These are phyloP conservation scores for Drosophila greeni DNA, from an alignment of 2,888 invertebrate genomes.

Conservation along the genomic window DNA sequence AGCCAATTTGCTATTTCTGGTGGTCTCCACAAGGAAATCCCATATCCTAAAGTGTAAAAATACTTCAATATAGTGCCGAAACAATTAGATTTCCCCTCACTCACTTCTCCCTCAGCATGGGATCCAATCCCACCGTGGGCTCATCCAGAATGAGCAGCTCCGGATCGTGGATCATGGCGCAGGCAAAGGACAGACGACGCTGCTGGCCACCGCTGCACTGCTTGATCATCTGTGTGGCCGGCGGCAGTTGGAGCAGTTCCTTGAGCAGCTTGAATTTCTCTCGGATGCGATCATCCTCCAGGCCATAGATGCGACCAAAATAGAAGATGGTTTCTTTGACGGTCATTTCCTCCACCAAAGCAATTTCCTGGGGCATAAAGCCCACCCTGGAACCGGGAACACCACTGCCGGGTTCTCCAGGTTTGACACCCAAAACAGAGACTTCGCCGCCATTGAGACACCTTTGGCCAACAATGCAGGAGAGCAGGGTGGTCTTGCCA, in stretches of 20 bases:
- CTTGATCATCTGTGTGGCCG: constrained; percentile 83
- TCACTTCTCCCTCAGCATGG: constrained; percentile 89
- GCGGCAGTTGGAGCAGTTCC: constrained; percentile 87
- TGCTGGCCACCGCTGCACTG: constrained; percentile 93
- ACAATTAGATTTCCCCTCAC: not conserved
- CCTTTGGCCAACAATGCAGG: constrained; percentile 89
- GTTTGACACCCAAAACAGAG: constrained; percentile 86
- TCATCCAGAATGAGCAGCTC: constrained; percentile 94
- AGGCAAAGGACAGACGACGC: constrained; percentile 91
- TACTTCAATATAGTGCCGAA: not conserved
- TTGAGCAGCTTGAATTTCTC: constrained; percentile 85
- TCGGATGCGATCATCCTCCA: constrained; percentile 83
- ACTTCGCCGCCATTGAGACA: constrained; percentile 86
- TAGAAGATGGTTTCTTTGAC: constrained; percentile 91
- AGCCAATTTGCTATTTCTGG: constrained; percentile 85
- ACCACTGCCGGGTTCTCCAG: constrained; percentile 83
- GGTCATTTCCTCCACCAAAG: constrained; percentile 88
- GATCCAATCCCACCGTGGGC: constrained; percentile 96
- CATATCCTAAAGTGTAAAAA: constrained; percentile 84
- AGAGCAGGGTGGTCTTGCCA: constrained; percentile 92
- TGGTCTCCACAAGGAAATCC: constrained; percentile 88
- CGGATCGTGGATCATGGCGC: constrained; percentile 92
- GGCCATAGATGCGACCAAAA: constrained; percentile 91
- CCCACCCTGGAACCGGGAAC: constrained; percentile 87
- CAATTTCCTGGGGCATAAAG: constrained; percentile 95